Evolutionary conservation across 1,140 invertebrate genomes (phyloP), one percentile per base, ranked within the genome.

Genomic region (Grapholita molesta): DNA sequence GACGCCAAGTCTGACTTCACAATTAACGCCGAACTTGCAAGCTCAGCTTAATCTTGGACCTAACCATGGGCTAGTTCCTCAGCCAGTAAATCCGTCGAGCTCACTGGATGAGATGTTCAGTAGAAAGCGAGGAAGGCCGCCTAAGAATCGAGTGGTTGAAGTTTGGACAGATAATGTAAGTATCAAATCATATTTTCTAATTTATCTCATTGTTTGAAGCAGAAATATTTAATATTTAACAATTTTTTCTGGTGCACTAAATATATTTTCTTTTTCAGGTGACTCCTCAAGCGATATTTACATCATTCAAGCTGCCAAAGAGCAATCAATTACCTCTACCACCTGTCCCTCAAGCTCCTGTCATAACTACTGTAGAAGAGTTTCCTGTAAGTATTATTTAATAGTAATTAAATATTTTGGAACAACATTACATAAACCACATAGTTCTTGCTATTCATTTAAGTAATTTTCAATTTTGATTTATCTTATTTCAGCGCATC

Each of bases 81-180:
- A 93, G 66, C 93, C 92, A 68, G 94, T 95, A 0, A 95, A 95
- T 76, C 88, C 95, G 15, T 93, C 94, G 2, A 96, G 95, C 25
- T 96, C 95, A 24, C 94, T 97, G 53, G 96, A 97, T 84, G 96
- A 96, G 12, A 96, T 97, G 94, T 98, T 98, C 83, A 96, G 97
- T 85, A 93, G 97, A 70, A 98, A 98, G 82, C 93, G 97, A 28
- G 97, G 97, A 69, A 93, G 97, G 66, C 97, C 97, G 18, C 97
- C 97, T 11, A 98, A 98, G 89, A 98, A 98, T 86, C 93, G 97
- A 2, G 95, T 98, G 12, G 97, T 98, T 61, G 97, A 98, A 93
- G 96, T 97, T 65, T 97, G 96, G 95, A 96, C 95, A 72, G 96
- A 96, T 75, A 95, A 95, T 88, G 94, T 95, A 93, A 94, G 94